These are phyloP conservation scores for Dermatophagoides farinae DNA, from an alignment of 1,140 invertebrate genomes.

Conservation along the genomic window DNA sequence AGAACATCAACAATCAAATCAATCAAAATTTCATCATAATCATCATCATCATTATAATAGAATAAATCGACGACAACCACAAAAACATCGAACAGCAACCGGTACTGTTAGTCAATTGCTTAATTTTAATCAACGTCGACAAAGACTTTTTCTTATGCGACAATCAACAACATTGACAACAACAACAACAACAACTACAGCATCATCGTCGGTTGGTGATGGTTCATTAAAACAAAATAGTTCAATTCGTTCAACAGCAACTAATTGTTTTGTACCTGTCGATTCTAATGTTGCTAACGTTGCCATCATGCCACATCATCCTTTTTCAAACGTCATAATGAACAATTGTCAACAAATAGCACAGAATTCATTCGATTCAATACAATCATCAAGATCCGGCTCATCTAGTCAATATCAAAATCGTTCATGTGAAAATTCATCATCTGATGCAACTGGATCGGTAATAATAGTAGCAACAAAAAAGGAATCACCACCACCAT, in stretches of 20 bases:
- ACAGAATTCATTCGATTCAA: not conserved
- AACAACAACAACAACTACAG: not conserved
- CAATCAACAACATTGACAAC: conserved; percentile 15
- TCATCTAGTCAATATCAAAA: not conserved
- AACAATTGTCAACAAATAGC: not conserved
- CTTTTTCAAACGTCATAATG: not conserved
- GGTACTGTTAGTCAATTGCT: not conserved
- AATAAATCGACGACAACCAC: not conserved
- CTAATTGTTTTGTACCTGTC: not conserved
- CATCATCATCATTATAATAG: too few relatives aligned
- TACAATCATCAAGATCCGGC: not conserved
- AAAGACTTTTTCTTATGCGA: not conserved
- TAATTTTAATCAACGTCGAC: not conserved
- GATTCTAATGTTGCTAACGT: too few relatives aligned
- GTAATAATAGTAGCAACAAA: not conserved
- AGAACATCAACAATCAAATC: too few relatives aligned
- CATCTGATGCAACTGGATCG: not conserved
- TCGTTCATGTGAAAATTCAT: too few relatives aligned
- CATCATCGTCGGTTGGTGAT: not conserved
- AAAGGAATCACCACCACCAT: not conserved
- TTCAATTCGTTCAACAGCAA: not conserved
- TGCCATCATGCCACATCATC: too few relatives aligned
- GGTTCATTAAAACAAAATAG: not conserved
- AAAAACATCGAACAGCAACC: conserved; percentile 7
- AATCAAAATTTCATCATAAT: too few relatives aligned